phyloP scores from a whole-genome alignment of 30 jellyfish, hydroid and myxozoan species.

The Turritopsis dohrnii region DNA sequence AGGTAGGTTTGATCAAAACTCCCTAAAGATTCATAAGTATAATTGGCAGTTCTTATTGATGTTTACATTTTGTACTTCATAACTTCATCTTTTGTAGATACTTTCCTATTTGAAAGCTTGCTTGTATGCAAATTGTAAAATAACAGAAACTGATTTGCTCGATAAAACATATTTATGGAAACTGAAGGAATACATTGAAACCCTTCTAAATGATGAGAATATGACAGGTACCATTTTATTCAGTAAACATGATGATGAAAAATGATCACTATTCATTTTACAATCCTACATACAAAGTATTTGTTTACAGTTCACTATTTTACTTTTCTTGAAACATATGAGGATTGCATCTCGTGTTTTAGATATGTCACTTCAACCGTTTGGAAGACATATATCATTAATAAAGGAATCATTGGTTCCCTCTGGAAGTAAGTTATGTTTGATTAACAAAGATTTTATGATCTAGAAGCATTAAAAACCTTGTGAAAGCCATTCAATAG shows the following conservation, averaged over 20 bases:
- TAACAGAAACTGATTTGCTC: constrained; percentile 15
- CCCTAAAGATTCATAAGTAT: neutral
- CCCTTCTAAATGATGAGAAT: constrained; percentile 4
- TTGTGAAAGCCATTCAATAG: neutral
- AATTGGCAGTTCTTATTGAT: neutral
- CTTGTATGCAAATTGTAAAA: constrained; percentile 16
- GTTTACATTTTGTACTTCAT: neutral
- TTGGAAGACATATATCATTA: constrained; percentile 28
- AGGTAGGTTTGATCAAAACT: no score
- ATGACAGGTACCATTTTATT: neutral
- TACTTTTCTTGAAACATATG: neutral
- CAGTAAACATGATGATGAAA: neutral
- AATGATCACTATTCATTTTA: neutral
- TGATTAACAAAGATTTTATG: neutral
- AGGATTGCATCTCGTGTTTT: neutral
- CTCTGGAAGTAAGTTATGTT: constrained; percentile 37
- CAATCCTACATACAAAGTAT: neutral
- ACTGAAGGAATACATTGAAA: neutral
- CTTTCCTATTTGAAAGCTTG: constrained; percentile 35
- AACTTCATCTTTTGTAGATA: constrained; percentile 26
- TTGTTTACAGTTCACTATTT: neutral
- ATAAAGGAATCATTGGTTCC: constrained; percentile 34
- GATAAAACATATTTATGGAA: constrained; percentile 18
- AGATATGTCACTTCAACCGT: neutral
- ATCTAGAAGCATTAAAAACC: neutral